phyloP scores from a whole-genome alignment of 2,113 vertebrate species.

The Notothenia coriiceps region DNA sequence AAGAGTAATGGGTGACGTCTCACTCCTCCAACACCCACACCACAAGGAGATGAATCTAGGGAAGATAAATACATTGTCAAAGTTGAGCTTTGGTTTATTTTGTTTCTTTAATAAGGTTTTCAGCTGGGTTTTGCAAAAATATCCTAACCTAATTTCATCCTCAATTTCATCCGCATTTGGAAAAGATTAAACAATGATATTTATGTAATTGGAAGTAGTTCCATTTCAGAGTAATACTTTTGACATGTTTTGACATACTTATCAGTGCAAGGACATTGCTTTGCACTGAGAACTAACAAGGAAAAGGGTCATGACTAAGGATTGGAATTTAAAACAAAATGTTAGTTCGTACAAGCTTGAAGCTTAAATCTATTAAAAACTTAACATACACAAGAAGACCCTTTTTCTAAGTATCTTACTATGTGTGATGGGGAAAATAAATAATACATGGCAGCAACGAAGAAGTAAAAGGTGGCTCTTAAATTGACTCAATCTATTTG shows the following conservation, averaged over 20 bases:
- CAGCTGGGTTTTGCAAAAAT: not conserved
- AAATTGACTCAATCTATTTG: not conserved
- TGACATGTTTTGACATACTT: too few relatives aligned
- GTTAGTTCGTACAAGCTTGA: not conserved
- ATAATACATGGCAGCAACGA: not conserved
- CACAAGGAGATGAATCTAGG: slow-evolving; percentile 87
- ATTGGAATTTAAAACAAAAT: not conserved
- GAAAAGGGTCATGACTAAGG: not conserved
- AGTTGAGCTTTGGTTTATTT: not conserved
- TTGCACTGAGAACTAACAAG: not conserved
- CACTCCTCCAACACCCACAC: slow-evolving; percentile 80
- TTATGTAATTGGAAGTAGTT: not conserved
- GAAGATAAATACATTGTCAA: not conserved
- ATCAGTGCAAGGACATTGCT: not conserved
- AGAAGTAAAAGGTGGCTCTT: not conserved
- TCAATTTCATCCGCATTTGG: not conserved
- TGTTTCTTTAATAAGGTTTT: not conserved
- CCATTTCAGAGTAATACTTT: not conserved
- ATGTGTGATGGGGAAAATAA: not conserved
- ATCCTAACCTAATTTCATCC: not conserved
- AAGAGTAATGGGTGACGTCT: slow-evolving; percentile 93
- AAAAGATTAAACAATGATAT: not conserved
- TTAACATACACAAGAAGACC: not conserved
- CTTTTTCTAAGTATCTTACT: not conserved
- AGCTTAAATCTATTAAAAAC: not conserved